These are phyloP conservation scores for Poecilobothrus nobilitatus DNA, from an alignment of 2,888 invertebrate species.

Conservation along the genomic window DNA sequence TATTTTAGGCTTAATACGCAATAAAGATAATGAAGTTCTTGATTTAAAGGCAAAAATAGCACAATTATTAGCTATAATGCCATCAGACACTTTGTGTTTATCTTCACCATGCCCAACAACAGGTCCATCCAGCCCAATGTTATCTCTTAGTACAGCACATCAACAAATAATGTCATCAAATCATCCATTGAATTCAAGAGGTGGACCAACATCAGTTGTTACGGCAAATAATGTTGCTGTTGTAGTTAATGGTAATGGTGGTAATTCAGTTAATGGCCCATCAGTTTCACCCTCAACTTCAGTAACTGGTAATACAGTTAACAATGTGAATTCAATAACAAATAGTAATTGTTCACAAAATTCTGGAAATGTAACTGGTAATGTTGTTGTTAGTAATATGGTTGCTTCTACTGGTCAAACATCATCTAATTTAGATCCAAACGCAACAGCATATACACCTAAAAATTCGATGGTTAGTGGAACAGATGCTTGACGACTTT, in stretches of 20 bases:
- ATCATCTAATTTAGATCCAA: constrained; percentile 66
- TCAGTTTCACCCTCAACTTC: constrained; percentile 22
- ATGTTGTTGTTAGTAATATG: neutral
- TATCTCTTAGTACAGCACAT: constrained; percentile 31
- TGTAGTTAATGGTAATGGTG: constrained; percentile 12
- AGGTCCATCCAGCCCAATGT: constrained; percentile 47
- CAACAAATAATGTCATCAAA: constrained; percentile 30
- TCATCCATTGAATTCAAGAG: constrained; percentile 27
- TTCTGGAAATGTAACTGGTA: neutral
- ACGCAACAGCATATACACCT: constrained; percentile 86
- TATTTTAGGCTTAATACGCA: constrained; percentile 61
- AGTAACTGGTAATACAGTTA: constrained; percentile 23
- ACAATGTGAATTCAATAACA: neutral
- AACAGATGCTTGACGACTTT: constrained; percentile 31
- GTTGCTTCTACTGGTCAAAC: constrained; percentile 23
- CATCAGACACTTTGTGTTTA: constrained; percentile 51
- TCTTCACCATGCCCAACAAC: constrained; percentile 48
- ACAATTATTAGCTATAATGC: constrained; percentile 87
- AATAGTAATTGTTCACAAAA: neutral
- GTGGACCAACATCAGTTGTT: constrained; percentile 13
- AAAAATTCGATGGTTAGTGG: constrained; percentile 46
- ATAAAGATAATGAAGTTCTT: constrained; percentile 84
- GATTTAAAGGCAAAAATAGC: constrained; percentile 85
- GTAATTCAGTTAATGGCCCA: constrained; percentile 19
- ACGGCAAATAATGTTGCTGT: constrained; percentile 28